Base-by-base conservation (phyloP, 2,888 invertebrate genomes). In the Oasisia sp. region DNA sequence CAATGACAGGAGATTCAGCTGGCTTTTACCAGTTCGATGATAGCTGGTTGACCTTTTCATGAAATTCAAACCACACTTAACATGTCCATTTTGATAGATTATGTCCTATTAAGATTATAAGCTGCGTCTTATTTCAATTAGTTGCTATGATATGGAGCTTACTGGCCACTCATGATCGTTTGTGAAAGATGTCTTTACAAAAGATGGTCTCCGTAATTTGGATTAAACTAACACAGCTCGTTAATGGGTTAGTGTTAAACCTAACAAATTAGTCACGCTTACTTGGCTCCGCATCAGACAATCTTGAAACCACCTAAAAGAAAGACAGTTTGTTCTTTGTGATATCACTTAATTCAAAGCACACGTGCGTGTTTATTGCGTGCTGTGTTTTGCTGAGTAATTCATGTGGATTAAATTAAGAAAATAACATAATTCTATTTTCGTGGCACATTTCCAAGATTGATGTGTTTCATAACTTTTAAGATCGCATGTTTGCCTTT, bases 61-160 rank as follows among this genome's bases (percentile, higher is more conserved):
- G 19, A 56, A 56, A 56, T 56, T 56, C 11, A 56, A 56, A 56
- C 56, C 56, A 56, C 19, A 56, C 56, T 56, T 56, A 56, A 56
- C 56, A 14, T 56, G 56, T 14, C 56, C 19, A 19, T 56, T 56
- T 56, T 56, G 56, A 56, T 27, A 14, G 27, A 27, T 74, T n/a
- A 74, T 74, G 74, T n/a, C 74, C 27, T 74, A 74, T 74, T 74
- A 74, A 74, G 74, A 74, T n/a, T 74, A 74, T 74, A 74, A 74
- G 74, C 19, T 7, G n/a, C 74, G 27, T 74, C n/a, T 74, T 74
- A 27, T 74, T 74, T 74, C 74, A 74, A 27, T 27, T 19, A 74
- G 74, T 74, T 74, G 74, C 74, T n/a, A n/a, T 74, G 74, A 74
- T 74, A 19, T n/a, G n/a, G 74, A 7, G 74, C 74, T 74, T 74